Evolutionary conservation across 2,888 invertebrate species (phyloP), one percentile per base, ranked within the genome.

Genomic region (Aricia artaxerxes): DNA sequence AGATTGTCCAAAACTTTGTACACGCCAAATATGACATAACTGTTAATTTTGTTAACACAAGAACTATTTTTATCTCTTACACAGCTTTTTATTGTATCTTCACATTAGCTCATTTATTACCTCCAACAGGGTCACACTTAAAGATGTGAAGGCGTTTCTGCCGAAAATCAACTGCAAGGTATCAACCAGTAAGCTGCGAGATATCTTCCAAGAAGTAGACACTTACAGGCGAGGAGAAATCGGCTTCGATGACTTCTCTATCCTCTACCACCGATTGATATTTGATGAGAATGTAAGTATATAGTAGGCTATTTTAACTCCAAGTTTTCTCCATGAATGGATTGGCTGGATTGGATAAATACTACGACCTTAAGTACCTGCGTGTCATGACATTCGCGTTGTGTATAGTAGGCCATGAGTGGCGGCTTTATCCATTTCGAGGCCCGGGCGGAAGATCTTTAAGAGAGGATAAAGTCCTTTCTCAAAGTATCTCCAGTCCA

Each of bases 151-250:
- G 90, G 96, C 96, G 31, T 99, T 99, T 91, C 92, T 99, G 79
- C 97, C 98, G 49, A 96, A 97, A 90, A 96, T 99, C 72, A 98
- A 98, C 89, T 98, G 97, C 89, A 99, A 99, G 95, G 96, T 99
- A 89, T 95, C 97, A 5, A 99, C 97, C 2, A 97, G 95, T 84
- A 97, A 97, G 87, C 93, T 99, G 72, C 95, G 98, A 86, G 97
- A 98, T 85, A 93, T 97, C 81, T 98, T 98, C 88, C 97, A 97
- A 93, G 97, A 98, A 85, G 97, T 98, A n/a, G 98, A 98, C 89
- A 95, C 96, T 0, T 94, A 95, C 69, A 96, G 96, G 82, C 95
- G 96, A 82, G 97, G 96, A 9, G 98, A 98, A 92, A 96, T 99
- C 81, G 97, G 97, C 49, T 99, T 98, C 90, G 98, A 99, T 89